Evolutionary conservation across 2,113 vertebrate genomes (phyloP).

Genomic region (Malurus cyaneus): DNA sequence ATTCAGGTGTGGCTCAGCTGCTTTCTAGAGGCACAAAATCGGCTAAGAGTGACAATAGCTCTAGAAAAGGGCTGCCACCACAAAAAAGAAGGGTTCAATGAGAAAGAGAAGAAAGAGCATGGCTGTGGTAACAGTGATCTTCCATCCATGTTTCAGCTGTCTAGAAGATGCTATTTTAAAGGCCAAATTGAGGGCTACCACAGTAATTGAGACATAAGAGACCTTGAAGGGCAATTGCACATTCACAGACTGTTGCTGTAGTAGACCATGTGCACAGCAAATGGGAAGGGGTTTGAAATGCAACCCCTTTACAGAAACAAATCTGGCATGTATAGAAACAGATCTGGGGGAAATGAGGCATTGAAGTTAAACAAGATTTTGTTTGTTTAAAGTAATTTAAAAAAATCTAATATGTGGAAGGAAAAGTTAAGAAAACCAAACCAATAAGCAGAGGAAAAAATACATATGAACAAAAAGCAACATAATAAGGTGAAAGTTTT

Average conservation of each 20-base stretch:
- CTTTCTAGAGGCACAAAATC: neutral
- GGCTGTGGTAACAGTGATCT: neutral
- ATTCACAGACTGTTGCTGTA: neutral
- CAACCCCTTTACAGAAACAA: neutral
- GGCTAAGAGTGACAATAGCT: neutral
- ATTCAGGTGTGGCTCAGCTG: neutral
- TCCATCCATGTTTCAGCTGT: neutral
- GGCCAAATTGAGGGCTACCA: neutral
- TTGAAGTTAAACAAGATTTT: neutral
- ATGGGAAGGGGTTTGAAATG: neutral
- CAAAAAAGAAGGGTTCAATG: neutral
- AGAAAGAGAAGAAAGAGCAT: neutral
- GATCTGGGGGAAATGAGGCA: neutral
- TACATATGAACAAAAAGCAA: neutral
- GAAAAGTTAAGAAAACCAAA: neutral
- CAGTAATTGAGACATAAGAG: neutral
- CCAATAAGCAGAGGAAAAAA: neutral
- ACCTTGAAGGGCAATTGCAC: neutral
- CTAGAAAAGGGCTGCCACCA: neutral
- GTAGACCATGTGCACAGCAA: accelerated
- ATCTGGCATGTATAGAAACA: neutral
- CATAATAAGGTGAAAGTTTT: neutral
- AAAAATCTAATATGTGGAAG: neutral
- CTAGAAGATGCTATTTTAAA: neutral
- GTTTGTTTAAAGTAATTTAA: neutral